Evolutionary conservation across 2,113 vertebrate genomes (phyloP).

Genomic region (Pholis gunnellus): DNA sequence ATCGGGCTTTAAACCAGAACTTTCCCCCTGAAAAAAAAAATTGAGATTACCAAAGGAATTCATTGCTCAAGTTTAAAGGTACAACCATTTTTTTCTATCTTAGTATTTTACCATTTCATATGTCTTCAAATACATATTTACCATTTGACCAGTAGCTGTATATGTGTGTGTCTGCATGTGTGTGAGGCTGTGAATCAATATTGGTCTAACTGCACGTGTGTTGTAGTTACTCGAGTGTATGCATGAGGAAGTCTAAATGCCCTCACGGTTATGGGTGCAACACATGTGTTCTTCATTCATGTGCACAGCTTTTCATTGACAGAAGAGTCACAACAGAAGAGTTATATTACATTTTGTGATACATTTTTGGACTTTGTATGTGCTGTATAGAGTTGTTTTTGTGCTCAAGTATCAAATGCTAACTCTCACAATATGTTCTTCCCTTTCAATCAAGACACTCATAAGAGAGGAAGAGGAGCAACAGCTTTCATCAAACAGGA

Average conservation of each 20-base stretch:
- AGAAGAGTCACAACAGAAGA: neutral
- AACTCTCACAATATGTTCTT: neutral
- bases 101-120: constrained; percentile 13
- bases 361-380: constrained; percentile 1
- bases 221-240: neutral
- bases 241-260: constrained; percentile 42
- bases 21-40: constrained; percentile 28
- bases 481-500: neutral
- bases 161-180: constrained; percentile 29
- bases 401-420: neutral
- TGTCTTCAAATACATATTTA: constrained; percentile 33
- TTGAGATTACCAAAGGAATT: constrained; percentile 50
- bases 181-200: constrained; percentile 5
- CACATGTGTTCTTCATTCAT: neutral
- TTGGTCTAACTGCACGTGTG: constrained; percentile 42
- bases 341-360: neutral
- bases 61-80: constrained; percentile 66
- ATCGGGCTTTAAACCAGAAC: constrained; percentile 47
- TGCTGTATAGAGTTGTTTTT: neutral
- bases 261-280: neutral
- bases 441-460: constrained; percentile 4
- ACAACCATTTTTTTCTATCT: constrained; percentile 40
- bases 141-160: constrained; percentile 12
- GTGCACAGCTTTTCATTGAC: neutral
- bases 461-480: neutral